A percentile compares a stretch with the other conserved stretches of the same genome.
Evolutionary conservation across 2,113 vertebrate species (phyloP).

Genomic region (Perca flavescens): DNA sequence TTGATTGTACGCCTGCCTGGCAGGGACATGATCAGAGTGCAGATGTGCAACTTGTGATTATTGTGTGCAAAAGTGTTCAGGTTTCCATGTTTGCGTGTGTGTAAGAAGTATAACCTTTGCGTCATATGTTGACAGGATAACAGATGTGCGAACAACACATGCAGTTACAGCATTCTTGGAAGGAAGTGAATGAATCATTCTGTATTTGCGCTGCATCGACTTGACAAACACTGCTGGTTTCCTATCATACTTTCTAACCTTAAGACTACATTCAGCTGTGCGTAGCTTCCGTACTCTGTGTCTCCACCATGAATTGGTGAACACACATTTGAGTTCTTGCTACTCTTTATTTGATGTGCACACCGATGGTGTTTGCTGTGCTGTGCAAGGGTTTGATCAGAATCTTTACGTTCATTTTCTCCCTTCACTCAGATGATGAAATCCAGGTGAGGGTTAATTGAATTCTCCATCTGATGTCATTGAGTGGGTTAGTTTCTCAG

Average conservation of each 20-base stretch:
- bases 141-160: constrained; percentile 41
- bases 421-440: not conserved
- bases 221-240: constrained; percentile 5
- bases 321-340: not conserved
- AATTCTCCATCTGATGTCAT: constrained; percentile 8
- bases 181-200: constrained; percentile 40
- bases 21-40: constrained; percentile 59
- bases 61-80: constrained; percentile 39
- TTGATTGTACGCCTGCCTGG: constrained; percentile 60
- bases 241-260: not conserved
- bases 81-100: constrained; percentile 34
- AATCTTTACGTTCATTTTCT: not conserved
- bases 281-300: not conserved
- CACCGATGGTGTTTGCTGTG: constrained; percentile 8
- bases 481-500: not conserved
- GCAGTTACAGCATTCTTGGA: constrained; percentile 6
- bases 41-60: constrained; percentile 56
- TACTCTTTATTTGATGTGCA: constrained; percentile 29
- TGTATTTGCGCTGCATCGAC: not conserved
- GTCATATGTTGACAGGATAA: constrained; percentile 48
- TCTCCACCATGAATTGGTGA: not conserved
- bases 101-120: constrained; percentile 49
- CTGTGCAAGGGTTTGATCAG: not conserved
- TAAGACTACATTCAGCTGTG: not conserved
- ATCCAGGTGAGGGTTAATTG: not conserved